These are phyloP conservation scores for Drosophila melanogaster DNA, from an alignment of 1,140 invertebrate genomes.

Conservation along the genomic window DNA sequence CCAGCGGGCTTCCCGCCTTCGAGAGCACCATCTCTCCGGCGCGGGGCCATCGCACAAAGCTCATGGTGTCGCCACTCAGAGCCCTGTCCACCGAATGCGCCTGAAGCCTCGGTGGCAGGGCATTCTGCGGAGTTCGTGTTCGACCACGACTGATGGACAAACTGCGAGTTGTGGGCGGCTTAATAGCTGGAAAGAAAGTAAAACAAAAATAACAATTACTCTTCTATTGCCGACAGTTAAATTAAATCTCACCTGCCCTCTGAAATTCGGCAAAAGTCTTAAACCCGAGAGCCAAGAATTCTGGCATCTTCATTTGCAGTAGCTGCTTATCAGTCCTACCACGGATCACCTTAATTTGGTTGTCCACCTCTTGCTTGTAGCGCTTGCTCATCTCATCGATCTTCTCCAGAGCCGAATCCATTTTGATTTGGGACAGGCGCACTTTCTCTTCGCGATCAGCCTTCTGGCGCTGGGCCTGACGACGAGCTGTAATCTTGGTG, in stretches of 20 bases:
- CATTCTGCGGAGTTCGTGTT: constrained; percentile 17
- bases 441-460: constrained; percentile 51
- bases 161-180: constrained; percentile 8
- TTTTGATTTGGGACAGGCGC: constrained; percentile 44
- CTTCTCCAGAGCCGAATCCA: constrained; percentile 38
- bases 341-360: constrained; percentile 38
- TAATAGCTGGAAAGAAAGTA: not conserved
- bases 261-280: constrained; percentile 28
- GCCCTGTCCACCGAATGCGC: constrained; percentile 33
- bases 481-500: constrained; percentile 37
- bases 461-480: constrained; percentile 36
- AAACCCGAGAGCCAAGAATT: constrained; percentile 34
- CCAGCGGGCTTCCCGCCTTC: constrained; percentile 86
- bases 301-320: constrained; percentile 47
- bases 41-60: constrained; percentile 86
- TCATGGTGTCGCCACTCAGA: constrained; percentile 45
- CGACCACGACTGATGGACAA: constrained; percentile 20
- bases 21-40: constrained; percentile 87
- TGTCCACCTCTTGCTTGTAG: constrained; percentile 36
- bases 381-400: constrained; percentile 48
- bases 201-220: not conserved
- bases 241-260: constrained; percentile 5
- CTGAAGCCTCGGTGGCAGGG: not conserved
- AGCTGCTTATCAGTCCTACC: constrained; percentile 29
- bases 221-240: not conserved